phyloP scores from a whole-genome alignment of 1,140 invertebrate species.

The Proctacanthus coquilletti region DNA sequence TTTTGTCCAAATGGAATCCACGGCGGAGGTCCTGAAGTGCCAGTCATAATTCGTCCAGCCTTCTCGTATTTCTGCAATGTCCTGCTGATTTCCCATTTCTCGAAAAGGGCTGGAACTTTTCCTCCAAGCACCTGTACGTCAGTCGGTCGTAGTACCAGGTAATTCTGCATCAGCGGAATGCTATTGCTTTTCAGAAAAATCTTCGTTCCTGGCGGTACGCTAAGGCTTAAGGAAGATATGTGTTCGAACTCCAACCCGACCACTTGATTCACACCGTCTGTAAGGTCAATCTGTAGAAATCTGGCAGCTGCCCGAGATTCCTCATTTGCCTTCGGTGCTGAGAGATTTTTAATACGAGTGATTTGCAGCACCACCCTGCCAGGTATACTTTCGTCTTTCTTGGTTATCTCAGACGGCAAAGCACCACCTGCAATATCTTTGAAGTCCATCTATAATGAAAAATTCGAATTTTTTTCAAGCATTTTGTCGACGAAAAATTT shows the following conservation, averaged over 20 bases:
- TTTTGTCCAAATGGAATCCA: conserved; percentile 84
- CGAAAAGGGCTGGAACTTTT: conserved; percentile 61
- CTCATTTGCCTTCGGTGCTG: conserved; percentile 80
- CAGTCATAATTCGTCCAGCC: conserved; percentile 34
- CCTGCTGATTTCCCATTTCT: conserved; percentile 79
- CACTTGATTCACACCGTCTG: conserved; percentile 65
- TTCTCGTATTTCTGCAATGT: conserved; percentile 57
- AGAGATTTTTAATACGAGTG: conserved; percentile 70
- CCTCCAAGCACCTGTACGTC: conserved; percentile 62
- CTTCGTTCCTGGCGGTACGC: conserved; percentile 66
- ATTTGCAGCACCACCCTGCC: conserved; percentile 71
- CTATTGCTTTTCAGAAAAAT: conserved; percentile 34
- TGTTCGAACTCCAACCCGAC: conserved; percentile 58
- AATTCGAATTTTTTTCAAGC: not conserved
- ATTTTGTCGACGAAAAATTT: conserved; percentile 1
- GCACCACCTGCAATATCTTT: conserved; percentile 52
- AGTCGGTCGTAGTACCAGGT: conserved; percentile 50
- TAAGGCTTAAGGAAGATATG: conserved; percentile 48
- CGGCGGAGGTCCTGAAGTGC: conserved; percentile 60
- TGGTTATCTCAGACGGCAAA: conserved; percentile 35
- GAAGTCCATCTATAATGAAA: conserved; percentile 52
- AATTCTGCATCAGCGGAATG: conserved; percentile 44
- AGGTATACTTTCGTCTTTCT: conserved; percentile 44
- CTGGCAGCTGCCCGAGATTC: conserved; percentile 64
- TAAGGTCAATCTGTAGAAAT: conserved; percentile 66